These are phyloP conservation scores for Agraylea sexmaculata DNA, from an alignment of 1,140 invertebrate genomes.

Conservation along the genomic window DNA sequence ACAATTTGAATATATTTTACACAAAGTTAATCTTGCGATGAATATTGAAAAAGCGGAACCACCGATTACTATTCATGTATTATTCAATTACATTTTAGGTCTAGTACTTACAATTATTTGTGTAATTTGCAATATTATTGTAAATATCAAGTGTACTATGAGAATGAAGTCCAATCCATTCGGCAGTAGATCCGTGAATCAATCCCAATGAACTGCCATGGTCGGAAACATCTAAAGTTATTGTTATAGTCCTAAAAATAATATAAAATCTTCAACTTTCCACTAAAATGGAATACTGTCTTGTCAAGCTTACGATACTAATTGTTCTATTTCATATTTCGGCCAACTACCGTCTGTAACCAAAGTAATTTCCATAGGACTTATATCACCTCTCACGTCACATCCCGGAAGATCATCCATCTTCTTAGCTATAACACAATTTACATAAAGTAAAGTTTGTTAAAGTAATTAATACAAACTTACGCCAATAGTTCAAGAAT, in stretches of 20 bases:
- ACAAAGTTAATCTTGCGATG: too few species aligned
- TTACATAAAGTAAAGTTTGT: neutral
- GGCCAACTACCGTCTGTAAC: slow-evolving; percentile 42
- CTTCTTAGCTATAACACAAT: slow-evolving; percentile 16
- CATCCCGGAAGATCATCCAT: slow-evolving; percentile 28
- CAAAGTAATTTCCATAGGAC: slow-evolving; percentile 36
- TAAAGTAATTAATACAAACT: slow-evolving; percentile 21
- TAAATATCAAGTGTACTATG: slow-evolving; percentile 30
- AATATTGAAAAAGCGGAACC: too few species aligned
- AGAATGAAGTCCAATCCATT: slow-evolving; percentile 40
- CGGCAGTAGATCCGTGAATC: slow-evolving; percentile 43
- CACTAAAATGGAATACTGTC: too few species aligned
- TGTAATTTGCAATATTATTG: slow-evolving; percentile 28
- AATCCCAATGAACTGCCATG: slow-evolving; percentile 44
- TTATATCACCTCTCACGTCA: slow-evolving; percentile 23
- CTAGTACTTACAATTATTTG: slow-evolving; percentile 28
- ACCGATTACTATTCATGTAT: too few species aligned
- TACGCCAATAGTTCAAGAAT: slow-evolving; percentile 35
- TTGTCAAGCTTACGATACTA: slow-evolving; percentile 41
- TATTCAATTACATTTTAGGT: too few species aligned
- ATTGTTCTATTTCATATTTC: slow-evolving; percentile 38
- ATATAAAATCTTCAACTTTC: too few species aligned
- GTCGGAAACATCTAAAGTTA: slow-evolving; percentile 40
- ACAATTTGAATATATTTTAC: too few species aligned
- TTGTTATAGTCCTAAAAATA: slow-evolving; percentile 29